These are phyloP conservation scores for Gallinago jamesoni DNA, from an alignment of 2,113 vertebrate genomes.

Conservation along the genomic window DNA sequence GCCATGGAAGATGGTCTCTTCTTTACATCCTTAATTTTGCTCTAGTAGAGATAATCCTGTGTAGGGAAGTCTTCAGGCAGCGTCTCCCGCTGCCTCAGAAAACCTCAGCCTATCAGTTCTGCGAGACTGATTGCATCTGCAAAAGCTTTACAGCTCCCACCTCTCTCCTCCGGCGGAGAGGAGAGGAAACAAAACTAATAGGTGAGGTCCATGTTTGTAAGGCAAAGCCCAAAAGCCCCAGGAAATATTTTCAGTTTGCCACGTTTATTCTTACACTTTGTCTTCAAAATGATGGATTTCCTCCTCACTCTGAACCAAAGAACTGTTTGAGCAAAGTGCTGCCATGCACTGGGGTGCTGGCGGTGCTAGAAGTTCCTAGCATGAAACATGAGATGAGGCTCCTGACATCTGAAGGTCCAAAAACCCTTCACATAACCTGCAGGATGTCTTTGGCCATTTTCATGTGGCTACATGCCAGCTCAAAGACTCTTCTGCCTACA, in stretches of 20 bases:
- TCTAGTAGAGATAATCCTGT: neutral
- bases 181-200: neutral
- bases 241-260: neutral
- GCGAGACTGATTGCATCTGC: neutral
- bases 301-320: neutral
- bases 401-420: neutral
- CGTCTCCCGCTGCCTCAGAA: neutral
- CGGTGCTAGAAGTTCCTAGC: neutral
- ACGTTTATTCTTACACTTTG: neutral
- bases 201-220: neutral
- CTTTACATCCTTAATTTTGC: neutral
- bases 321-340: neutral
- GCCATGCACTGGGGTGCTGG: neutral
- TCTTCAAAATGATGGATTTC: neutral
- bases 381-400: neutral
- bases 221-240: neutral
- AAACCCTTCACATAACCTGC: neutral
- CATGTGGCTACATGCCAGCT: neutral
- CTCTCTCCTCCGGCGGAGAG: neutral
- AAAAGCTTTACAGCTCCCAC: neutral
- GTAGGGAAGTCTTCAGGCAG: neutral
- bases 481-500: neutral
- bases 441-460: neutral
- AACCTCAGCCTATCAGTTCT: neutral
- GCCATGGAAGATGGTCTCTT: neutral